These are phyloP conservation scores for Limnephilus lunatus DNA, from an alignment of 2,888 invertebrate genomes.

Conservation along the genomic window DNA sequence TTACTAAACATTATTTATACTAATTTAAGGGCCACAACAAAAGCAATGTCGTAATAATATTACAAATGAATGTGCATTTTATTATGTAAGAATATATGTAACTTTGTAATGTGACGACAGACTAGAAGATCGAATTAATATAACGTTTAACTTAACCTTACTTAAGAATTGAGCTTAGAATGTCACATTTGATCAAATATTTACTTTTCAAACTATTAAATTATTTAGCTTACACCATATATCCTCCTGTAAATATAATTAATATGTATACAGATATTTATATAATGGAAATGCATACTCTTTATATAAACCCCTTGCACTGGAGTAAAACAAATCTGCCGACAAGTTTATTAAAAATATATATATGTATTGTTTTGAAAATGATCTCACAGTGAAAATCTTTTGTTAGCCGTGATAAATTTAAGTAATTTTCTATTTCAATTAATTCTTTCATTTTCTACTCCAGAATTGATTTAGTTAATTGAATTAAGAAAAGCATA, in stretches of 20 bases:
- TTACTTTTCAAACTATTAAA: background rate
- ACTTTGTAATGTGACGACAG: background rate
- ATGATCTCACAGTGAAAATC: background rate
- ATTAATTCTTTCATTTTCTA: background rate
- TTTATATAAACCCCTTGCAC: background rate
- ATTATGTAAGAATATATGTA: background rate
- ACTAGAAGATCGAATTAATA: background rate
- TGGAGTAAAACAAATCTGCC: background rate
- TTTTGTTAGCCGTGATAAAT: background rate
- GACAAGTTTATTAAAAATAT: background rate
- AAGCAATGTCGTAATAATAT: background rate
- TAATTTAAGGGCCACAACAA: background rate
- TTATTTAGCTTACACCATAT: background rate
- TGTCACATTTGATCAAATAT: background rate
- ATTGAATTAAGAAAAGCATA: background rate
- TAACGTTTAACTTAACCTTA: background rate
- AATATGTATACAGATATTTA: background rate
- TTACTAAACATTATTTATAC: background rate
- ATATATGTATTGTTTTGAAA: background rate
- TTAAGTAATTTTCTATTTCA: background rate
- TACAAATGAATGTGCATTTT: background rate
- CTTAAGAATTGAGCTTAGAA: background rate
- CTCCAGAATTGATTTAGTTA: background rate
- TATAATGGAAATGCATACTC: background rate
- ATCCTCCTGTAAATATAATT: background rate